These are phyloP conservation scores for Mycetomoellerius zeteki DNA, from an alignment of 1,140 invertebrate genomes.

Conservation along the genomic window DNA sequence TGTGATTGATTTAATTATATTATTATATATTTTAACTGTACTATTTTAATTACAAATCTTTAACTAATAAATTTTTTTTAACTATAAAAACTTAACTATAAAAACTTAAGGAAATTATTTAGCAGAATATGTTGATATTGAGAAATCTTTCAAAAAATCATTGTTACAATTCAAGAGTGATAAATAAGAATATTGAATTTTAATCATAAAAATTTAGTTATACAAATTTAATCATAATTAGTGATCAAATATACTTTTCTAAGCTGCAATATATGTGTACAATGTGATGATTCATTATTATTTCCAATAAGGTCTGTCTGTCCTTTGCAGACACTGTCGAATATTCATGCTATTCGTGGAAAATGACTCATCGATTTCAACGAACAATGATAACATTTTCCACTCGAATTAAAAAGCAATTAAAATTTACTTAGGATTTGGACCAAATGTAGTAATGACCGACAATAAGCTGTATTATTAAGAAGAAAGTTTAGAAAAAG, in stretches of 20 bases:
- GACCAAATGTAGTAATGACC: too few relatives aligned
- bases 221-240: background rate
- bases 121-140: background rate
- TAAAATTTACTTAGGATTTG: background rate
- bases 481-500: background rate
- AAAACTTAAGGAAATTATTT: background rate
- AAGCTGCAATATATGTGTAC: background rate
- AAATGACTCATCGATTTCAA: background rate
- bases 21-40: too few relatives aligned
- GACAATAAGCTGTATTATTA: background rate
- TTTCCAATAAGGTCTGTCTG: background rate
- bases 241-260: background rate
- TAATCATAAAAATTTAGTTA: background rate
- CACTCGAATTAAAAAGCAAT: background rate
- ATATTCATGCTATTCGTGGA: background rate
- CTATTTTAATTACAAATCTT: background rate
- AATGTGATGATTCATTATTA: conserved; percentile 1
- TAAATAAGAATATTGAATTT: background rate
- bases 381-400: background rate
- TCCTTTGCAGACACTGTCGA: background rate
- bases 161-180: background rate
- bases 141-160: background rate
- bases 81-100: background rate
- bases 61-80: background rate
- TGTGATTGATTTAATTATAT: too few relatives aligned